These are phyloP conservation scores for Chlamydotis undulata DNA, from an alignment of 2,113 vertebrate genomes.

Conservation along the genomic window DNA sequence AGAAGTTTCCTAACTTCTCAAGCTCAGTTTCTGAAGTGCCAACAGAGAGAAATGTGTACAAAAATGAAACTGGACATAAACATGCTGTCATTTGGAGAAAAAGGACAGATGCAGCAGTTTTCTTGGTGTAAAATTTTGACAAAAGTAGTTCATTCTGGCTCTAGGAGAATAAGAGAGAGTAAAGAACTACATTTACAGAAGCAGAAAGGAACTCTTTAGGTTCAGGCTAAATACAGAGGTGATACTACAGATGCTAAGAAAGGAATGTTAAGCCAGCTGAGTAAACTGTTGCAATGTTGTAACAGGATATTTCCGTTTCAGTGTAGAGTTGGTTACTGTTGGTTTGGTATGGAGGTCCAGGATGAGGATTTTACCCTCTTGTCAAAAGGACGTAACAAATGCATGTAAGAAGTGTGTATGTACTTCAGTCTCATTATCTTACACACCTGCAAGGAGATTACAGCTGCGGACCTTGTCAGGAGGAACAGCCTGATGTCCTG, in stretches of 20 bases:
- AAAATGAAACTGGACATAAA: not conserved
- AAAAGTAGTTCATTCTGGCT: not conserved
- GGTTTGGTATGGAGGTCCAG: not conserved
- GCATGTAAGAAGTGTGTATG: fast-evolving
- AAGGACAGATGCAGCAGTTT: not conserved
- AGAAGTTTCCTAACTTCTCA: not conserved
- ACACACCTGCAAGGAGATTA: not conserved
- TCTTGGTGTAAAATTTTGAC: not conserved
- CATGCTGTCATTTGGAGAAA: not conserved
- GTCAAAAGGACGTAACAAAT: not conserved
- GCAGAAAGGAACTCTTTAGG: not conserved
- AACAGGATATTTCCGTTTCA: not conserved
- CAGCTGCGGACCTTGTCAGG: not conserved
- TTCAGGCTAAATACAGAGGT: not conserved
- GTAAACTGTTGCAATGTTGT: fast-evolving
- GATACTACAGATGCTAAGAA: not conserved
- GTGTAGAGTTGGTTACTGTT: not conserved
- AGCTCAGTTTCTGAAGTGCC: not conserved
- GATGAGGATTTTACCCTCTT: not conserved
- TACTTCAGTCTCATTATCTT: not conserved
- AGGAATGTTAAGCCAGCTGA: not conserved
- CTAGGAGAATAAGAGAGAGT: not conserved
- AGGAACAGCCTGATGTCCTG: not conserved
- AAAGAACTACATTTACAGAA: not conserved
- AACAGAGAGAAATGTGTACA: not conserved